phyloP scores from a whole-genome alignment of 2,797 vertebrate species.

The Eulemur rubriventer region DNA sequence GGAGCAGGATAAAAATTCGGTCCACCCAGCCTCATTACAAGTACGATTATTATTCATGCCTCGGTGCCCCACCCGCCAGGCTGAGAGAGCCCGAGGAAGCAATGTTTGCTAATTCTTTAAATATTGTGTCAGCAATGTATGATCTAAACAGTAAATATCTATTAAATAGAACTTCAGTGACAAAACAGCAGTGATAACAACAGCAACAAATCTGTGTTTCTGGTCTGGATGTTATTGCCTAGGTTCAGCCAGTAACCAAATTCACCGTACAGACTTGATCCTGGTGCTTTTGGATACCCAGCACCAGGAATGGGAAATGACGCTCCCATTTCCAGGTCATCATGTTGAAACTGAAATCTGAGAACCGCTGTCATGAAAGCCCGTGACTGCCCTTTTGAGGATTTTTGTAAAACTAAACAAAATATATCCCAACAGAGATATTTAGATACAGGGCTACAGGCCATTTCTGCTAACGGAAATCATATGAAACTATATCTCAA shows the following conservation, averaged over 20 bases:
- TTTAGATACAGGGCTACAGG: background rate
- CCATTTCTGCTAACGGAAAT: background rate
- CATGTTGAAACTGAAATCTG: background rate
- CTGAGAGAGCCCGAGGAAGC: background rate
- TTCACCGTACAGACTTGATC: background rate
- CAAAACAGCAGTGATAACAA: background rate
- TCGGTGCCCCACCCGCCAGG: background rate
- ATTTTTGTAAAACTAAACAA: background rate
- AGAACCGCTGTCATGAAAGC: background rate
- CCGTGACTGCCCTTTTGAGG: background rate
- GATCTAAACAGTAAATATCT: conserved; percentile 28
- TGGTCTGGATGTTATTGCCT: background rate
- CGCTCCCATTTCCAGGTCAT: background rate
- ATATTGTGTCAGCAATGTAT: conserved; percentile 24
- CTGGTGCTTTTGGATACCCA: background rate
- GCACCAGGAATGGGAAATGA: background rate
- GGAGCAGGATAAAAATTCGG: background rate
- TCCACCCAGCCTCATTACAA: background rate
- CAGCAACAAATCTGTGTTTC: background rate
- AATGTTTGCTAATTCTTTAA: conserved; percentile 7
- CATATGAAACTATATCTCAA: background rate
- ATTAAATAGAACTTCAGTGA: background rate
- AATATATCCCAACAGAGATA: background rate
- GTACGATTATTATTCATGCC: background rate
- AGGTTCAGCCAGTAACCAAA: background rate